Evolutionary conservation across 1,140 invertebrate genomes (phyloP).

Genomic region (Microplitis demolitor): DNA sequence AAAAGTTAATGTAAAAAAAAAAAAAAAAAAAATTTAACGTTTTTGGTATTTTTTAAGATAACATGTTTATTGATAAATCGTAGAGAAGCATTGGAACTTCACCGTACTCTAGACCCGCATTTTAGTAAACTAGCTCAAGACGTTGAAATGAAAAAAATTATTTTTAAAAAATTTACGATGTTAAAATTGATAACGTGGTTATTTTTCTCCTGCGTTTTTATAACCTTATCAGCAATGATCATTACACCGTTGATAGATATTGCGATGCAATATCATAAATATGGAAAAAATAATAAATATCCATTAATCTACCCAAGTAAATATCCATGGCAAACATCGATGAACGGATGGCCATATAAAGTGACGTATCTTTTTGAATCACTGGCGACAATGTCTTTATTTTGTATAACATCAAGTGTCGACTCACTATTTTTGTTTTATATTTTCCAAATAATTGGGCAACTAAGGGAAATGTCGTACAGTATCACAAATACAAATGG

Average conservation of each 20-base stretch:
- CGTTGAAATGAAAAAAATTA: neutral
- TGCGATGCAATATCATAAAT: too few relatives aligned
- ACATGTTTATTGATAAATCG: neutral
- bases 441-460: conserved; percentile 36
- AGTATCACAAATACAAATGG: conserved; percentile 25
- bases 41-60: neutral
- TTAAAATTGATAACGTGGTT: neutral
- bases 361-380: conserved; percentile 29
- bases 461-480: conserved; percentile 17
- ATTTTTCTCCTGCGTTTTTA: neutral
- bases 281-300: too few relatives aligned
- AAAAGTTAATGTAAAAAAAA: neutral
- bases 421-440: conserved; percentile 40
- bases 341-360: conserved; percentile 20
- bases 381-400: conserved; percentile 17
- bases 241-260: too few relatives aligned
- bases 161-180: neutral
- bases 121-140: neutral
- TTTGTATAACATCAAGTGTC: conserved; percentile 30
- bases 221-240: too few relatives aligned
- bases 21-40: too few relatives aligned
- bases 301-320: neutral
- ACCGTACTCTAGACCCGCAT: neutral
- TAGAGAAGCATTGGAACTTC: neutral
- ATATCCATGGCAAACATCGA: conserved; percentile 23